These are phyloP conservation scores for Smutsia temminckii DNA, from an alignment of 2,797 vertebrate species.

Conservation along the genomic window DNA sequence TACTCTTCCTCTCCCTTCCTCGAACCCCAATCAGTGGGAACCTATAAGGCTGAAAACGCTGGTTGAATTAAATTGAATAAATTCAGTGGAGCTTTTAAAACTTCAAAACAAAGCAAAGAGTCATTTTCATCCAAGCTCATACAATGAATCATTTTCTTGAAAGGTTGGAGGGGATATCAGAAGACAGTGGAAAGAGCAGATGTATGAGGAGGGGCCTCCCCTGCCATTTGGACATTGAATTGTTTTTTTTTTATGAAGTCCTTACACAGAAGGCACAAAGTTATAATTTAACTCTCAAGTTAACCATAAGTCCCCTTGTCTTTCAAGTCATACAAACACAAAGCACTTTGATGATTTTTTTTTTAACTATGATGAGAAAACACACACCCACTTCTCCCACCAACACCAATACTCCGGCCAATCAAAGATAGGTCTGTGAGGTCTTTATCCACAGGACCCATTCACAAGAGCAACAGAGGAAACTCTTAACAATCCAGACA, in stretches of 20 bases:
- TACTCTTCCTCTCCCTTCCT: neutral
- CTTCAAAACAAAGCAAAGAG: neutral
- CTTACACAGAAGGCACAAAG: constrained; percentile 47
- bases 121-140: neutral
- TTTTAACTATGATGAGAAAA: constrained; percentile 39
- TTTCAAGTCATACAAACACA: constrained; percentile 56
- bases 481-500: neutral
- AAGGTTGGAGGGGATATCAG: neutral
- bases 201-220: neutral
- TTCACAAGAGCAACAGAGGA: neutral
- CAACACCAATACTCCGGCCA: neutral
- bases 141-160: neutral
- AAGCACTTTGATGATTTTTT: constrained; percentile 25
- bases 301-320: constrained; percentile 34
- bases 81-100: neutral
- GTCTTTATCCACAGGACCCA: neutral
- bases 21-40: neutral
- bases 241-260: neutral
- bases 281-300: constrained; percentile 74
- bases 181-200: constrained; percentile 21
- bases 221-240: neutral
- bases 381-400: neutral
- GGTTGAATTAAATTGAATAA: neutral
- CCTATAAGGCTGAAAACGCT: neutral
- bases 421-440: neutral